These are phyloP conservation scores for Corythornis vintsioides DNA, from an alignment of 2,113 vertebrate genomes.

Conservation along the genomic window DNA sequence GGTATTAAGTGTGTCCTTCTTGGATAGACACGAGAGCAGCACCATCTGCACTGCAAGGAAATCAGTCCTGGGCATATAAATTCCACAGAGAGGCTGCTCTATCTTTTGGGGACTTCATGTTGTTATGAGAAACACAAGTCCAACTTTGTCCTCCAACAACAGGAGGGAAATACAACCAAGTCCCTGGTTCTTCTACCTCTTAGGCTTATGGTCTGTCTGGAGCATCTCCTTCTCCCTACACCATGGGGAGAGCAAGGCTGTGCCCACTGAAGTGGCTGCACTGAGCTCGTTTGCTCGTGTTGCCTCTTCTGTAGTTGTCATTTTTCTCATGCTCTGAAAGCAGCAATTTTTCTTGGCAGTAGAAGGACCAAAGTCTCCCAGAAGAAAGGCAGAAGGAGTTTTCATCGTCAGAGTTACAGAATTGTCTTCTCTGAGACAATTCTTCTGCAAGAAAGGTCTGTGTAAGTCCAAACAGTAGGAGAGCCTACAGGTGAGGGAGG, in stretches of 20 bases:
- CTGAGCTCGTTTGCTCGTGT: not conserved
- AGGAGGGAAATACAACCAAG: not conserved
- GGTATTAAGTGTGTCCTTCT: not conserved
- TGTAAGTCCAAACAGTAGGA: not conserved
- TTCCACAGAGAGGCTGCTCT: not conserved
- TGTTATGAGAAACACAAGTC: not conserved
- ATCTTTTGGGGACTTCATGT: not conserved
- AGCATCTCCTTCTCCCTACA: not conserved
- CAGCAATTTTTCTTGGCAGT: not conserved
- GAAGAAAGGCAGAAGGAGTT: not conserved
- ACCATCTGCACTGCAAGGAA: not conserved
- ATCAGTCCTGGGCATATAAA: not conserved
- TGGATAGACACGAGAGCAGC: not conserved
- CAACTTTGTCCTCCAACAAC: not conserved
- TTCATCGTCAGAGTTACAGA: not conserved
- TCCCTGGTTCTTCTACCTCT: not conserved
- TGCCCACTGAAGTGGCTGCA: not conserved
- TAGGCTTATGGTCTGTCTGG: not conserved
- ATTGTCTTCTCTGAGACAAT: not conserved
- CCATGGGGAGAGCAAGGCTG: not conserved
- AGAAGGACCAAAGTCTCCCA: not conserved
- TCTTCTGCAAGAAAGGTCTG: not conserved
- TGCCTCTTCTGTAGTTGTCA: not conserved
- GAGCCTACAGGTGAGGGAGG: not conserved
- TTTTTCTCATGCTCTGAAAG: not conserved